Conservation (phyloP, 2,797 vertebrate genomes). For the Adrianichthys oophorus region DNA sequence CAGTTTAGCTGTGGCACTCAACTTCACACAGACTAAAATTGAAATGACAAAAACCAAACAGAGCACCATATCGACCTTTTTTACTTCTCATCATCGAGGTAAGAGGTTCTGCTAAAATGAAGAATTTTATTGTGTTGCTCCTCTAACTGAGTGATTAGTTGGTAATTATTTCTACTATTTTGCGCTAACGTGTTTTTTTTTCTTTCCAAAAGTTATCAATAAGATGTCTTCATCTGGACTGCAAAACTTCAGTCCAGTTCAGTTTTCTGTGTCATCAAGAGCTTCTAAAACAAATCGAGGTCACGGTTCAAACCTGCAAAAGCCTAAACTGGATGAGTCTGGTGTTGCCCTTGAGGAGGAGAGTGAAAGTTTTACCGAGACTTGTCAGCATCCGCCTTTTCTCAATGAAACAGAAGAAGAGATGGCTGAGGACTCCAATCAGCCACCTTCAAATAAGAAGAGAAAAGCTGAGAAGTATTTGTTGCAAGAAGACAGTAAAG, state of each 20-base stretch:
- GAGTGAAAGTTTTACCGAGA: slow-evolving; percentile 21
- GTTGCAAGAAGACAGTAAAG: slow-evolving; percentile 25
- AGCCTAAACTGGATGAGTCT: slow-evolving; percentile 6
- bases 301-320: slow-evolving; percentile 17
- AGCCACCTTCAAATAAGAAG: slow-evolving; percentile 56
- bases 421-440: slow-evolving; percentile 26
- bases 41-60: slow-evolving; percentile 78
- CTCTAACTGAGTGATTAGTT: neutral
- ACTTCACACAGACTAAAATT: slow-evolving; percentile 80
- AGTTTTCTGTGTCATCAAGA: slow-evolving; percentile 10
- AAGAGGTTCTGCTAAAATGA: slow-evolving; percentile 5
- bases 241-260: slow-evolving; percentile 14
- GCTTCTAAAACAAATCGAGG: slow-evolving; percentile 49
- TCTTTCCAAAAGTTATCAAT: slow-evolving; percentile 52
- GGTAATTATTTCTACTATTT: neutral
- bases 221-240: slow-evolving; percentile 48
- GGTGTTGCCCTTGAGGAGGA: slow-evolving; percentile 7
- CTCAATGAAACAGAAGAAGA: slow-evolving; percentile 34
- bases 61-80: slow-evolving; percentile 84
- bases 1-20: slow-evolving; percentile 69
- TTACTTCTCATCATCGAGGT: slow-evolving; percentile 68
- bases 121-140: neutral
- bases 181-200: slow-evolving; percentile 16
- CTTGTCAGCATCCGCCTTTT: neutral
- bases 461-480: slow-evolving; percentile 14